phyloP scores from a whole-genome alignment of 2,888 invertebrate genomes.

The Antitype chi region DNA sequence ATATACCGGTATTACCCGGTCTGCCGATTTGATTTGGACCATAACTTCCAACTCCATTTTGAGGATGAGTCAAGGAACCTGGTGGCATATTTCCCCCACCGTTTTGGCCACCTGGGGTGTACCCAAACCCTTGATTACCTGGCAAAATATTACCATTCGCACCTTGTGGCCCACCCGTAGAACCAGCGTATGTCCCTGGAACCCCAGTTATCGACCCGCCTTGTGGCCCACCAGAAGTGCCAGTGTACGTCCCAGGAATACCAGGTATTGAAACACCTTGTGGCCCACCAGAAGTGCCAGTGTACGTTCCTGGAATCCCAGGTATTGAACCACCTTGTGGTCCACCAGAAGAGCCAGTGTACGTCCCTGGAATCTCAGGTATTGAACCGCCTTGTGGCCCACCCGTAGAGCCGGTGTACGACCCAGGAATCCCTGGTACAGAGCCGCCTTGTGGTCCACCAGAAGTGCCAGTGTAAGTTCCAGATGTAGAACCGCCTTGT shows the following conservation, averaged over 20 bases:
- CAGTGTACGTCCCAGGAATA: conserved; percentile 7
- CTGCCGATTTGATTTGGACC: conserved; percentile 48
- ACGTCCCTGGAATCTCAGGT: conserved; percentile 4
- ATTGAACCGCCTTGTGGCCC: conserved; percentile 3
- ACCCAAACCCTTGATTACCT: conserved; percentile 28
- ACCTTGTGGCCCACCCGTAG: conserved; percentile 24
- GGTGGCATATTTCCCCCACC: conserved; percentile 51
- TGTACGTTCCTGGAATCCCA: conserved; percentile 7
- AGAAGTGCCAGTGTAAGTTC: background rate
- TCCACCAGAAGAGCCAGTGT: conserved; percentile 3
- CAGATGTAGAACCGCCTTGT: background rate
- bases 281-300: conserved; percentile 8
- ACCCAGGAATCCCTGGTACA: background rate
- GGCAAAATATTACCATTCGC: conserved; percentile 39
- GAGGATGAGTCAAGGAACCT: conserved; percentile 40
- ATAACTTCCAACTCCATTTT: conserved; percentile 53
- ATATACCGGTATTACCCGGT: conserved; percentile 33
- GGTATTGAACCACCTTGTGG: conserved; percentile 16
- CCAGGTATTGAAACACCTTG: conserved; percentile 18
- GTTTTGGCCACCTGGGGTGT: conserved; percentile 7
- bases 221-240: conserved; percentile 14
- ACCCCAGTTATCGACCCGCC: background rate
- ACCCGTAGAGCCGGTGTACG: background rate
- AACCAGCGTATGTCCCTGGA: conserved; percentile 12
- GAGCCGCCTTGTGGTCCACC: background rate